Evolutionary conservation across 2,888 invertebrate species (phyloP).

Genomic region (Galerucella calmariensis): DNA sequence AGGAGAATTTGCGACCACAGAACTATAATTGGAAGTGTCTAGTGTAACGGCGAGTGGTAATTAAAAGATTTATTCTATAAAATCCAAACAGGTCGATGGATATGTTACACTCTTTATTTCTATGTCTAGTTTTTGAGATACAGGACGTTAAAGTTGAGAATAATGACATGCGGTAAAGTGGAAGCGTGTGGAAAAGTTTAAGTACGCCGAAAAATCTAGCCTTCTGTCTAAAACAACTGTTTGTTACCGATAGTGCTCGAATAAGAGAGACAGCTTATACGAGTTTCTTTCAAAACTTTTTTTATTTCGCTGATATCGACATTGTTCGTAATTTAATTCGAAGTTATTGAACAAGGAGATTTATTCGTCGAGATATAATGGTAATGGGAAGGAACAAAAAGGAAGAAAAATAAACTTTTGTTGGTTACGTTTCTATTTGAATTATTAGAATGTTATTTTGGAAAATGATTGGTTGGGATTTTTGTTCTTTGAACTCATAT

Average conservation of each 20-base stretch:
- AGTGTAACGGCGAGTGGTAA: no score
- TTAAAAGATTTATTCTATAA: no score
- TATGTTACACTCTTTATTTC: no score
- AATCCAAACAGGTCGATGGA: no score
- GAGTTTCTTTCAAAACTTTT: conserved; percentile 12
- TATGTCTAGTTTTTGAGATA: no score
- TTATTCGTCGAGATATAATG: conserved; percentile 20
- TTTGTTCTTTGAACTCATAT: no score
- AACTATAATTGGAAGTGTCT: no score
- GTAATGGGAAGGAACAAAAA: conserved; percentile 7
- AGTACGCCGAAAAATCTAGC: not conserved
- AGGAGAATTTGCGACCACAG: no score
- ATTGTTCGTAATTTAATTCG: conserved; percentile 23
- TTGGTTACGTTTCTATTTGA: conserved; percentile 14
- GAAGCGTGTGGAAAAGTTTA: no score
- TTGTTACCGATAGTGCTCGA: conserved; percentile 14
- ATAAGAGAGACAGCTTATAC: conserved; percentile 2
- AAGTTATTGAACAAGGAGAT: conserved; percentile 26
- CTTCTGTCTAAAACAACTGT: not conserved
- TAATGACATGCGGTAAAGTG: no score
- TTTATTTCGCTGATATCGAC: conserved; percentile 19
- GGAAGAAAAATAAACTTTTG: conserved; percentile 1
- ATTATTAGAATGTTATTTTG: conserved; percentile 6
- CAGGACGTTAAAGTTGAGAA: no score
- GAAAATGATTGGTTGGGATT: not conserved